Evolutionary conservation across 2,888 invertebrate genomes (phyloP).

Genomic region (Melinaea menophilus): DNA sequence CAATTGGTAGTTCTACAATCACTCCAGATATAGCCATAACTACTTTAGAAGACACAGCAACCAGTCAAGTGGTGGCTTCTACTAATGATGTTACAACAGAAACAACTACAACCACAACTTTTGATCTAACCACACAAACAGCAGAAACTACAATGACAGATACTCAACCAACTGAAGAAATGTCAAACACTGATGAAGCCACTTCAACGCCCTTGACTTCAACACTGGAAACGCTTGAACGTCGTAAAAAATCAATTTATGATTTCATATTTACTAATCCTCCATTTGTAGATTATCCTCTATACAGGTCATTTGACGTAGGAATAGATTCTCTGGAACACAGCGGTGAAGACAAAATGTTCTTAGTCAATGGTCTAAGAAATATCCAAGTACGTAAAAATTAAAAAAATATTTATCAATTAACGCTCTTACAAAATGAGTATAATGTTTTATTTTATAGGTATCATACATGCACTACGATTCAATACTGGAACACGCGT

Average conservation of each 20-base stretch:
- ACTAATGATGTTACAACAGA: conserved; percentile 10
- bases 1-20: not conserved
- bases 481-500: conserved; percentile 85
- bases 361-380: conserved; percentile 65
- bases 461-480: conserved; percentile 86
- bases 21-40: not conserved
- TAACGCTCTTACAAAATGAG: not conserved
- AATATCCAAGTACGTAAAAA: conserved; percentile 58
- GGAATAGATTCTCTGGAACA: conserved; percentile 45
- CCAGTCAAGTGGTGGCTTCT: conserved; percentile 6
- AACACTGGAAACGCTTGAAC: conserved; percentile 55
- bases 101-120: conserved; percentile 13
- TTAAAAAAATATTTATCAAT: not conserved
- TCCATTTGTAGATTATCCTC: conserved; percentile 59
- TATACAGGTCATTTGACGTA: conserved; percentile 62
- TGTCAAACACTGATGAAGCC: conserved; percentile 26
- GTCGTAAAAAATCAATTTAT: conserved; percentile 64
- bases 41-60: not conserved
- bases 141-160: conserved; percentile 18
- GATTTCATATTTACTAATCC: conserved; percentile 66
- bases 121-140: conserved; percentile 13
- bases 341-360: conserved; percentile 50
- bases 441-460: conserved; percentile 42
- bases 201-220: conserved; percentile 34
- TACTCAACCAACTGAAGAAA: conserved; percentile 20